A percentile compares a stretch with the other conserved stretches of the same genome.
These are phyloP conservation scores for Melanchra persicariae DNA, from an alignment of 2,888 invertebrate genomes.

Conservation along the genomic window DNA sequence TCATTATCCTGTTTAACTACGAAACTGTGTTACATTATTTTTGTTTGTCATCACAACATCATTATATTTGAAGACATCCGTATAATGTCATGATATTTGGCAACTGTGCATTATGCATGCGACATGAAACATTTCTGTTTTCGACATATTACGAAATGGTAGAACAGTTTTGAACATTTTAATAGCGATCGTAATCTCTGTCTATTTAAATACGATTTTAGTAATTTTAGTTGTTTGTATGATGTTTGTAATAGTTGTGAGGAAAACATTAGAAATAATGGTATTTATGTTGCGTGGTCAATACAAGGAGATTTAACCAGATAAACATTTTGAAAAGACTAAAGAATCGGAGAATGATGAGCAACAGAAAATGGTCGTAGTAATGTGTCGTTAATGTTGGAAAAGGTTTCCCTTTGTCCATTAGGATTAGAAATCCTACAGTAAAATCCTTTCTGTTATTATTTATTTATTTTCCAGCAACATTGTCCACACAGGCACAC, in stretches of 20 bases:
- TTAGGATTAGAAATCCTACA: background rate
- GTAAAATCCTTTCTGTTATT: too few relatives aligned
- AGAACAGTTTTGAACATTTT: constrained; percentile 29
- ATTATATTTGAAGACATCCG: constrained; percentile 39
- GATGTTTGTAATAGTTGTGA: constrained; percentile 36
- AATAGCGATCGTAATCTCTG: constrained; percentile 26
- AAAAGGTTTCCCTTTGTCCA: background rate
- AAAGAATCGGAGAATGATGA: background rate
- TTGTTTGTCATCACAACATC: constrained; percentile 44
- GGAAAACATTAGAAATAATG: constrained; percentile 36
- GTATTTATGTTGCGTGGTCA: background rate
- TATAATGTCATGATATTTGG: constrained; percentile 57
- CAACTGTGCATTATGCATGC: constrained; percentile 58
- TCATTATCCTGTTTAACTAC: background rate
- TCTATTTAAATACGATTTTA: constrained; percentile 45
- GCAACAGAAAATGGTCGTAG: background rate
- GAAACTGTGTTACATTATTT: constrained; percentile 34
- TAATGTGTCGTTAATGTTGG: too few relatives aligned
- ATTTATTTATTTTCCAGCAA: too few relatives aligned
- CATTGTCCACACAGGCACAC: too few relatives aligned
- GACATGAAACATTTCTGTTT: constrained; percentile 30
- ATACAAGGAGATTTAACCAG: background rate
- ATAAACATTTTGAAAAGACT: background rate
- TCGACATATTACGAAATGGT: constrained; percentile 42
- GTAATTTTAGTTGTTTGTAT: constrained; percentile 9